Evolutionary conservation across 64 coral and sea anemone genomes (phyloP), one percentile per base, ranked within the genome.

Genomic region (Hydrozoanthus tunicans): DNA sequence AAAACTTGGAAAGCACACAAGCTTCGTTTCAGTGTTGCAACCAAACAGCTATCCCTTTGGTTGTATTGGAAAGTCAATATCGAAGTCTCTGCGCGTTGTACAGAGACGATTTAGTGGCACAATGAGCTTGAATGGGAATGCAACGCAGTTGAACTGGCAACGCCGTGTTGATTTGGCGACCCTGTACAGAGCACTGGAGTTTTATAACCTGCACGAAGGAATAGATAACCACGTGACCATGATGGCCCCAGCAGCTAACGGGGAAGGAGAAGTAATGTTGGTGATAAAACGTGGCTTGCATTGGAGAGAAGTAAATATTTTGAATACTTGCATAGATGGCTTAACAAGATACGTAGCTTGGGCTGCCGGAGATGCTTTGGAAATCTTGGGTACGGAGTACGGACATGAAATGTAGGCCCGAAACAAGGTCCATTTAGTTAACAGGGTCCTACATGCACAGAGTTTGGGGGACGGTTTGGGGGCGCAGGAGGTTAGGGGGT

Each of bases 161-260:
- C 54, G 82, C 6, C 82, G 82, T 1, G 82, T 86, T 3, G 82
- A 86, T 24, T 27, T 86, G n/a, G 82, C 82, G 65, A 86, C 82
- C 14, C 57, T 86, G 17, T 86, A 86, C 13, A 64, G 82, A 57
- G 82, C 64, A 12, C 53, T 86, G 4, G 82, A 86, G 54, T 70
- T 86, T 86, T 86, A 72, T 25, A 86, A 86, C 82, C 72, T 86
- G 52, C 65, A 86, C 53, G 82, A 86, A 53, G 82, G 82, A 56
- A 69, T 86, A 26, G 82, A 86, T 12, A 86, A 86, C 11, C 82
- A 86, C 8, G 82, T 59, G 66, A 86, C 82, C 56, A 72, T 86
- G 82, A 86, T 86, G 65, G 82, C 82, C 0, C 82, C 82, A 3
- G 82, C 82, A 57, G 82, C 82, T 13, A 86, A 66, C 65, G 82